Conservation (phyloP, 2,113 vertebrate species). For the Monarcha castaneiventris region DNA sequence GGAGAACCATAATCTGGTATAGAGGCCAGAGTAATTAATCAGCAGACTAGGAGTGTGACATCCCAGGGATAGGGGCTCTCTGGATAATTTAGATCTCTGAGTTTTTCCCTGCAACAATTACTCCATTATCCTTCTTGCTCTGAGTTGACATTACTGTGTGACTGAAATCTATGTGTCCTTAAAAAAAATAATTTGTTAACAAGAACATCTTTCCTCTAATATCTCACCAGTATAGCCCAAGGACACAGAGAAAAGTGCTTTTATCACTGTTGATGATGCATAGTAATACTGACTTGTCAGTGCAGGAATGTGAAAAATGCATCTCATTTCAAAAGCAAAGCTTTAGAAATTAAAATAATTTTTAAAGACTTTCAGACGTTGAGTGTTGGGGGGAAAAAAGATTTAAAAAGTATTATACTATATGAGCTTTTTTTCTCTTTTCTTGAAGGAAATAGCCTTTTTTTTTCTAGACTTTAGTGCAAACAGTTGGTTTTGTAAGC, state of each 20-base stretch:
- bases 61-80: not conserved
- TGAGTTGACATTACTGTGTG: not conserved
- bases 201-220: not conserved
- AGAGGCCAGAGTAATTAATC: constrained; percentile 17
- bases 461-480: not conserved
- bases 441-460: not conserved
- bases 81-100: constrained; percentile 4
- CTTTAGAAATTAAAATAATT: not conserved
- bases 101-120: not conserved
- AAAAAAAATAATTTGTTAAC: not conserved
- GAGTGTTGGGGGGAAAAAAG: too few species aligned
- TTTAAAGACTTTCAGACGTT: not conserved
- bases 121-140: not conserved
- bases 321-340: not conserved
- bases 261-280: not conserved
- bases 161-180: not conserved
- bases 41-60: not conserved
- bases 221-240: not conserved
- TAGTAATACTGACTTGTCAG: not conserved
- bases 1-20: not conserved
- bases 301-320: not conserved
- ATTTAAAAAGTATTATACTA: not conserved
- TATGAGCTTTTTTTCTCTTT: not conserved
- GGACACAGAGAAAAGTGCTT: not conserved
- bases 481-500: not conserved